Conservation (phyloP, 2,888 invertebrate genomes). For the Drosophila prostipennis region DNA sequence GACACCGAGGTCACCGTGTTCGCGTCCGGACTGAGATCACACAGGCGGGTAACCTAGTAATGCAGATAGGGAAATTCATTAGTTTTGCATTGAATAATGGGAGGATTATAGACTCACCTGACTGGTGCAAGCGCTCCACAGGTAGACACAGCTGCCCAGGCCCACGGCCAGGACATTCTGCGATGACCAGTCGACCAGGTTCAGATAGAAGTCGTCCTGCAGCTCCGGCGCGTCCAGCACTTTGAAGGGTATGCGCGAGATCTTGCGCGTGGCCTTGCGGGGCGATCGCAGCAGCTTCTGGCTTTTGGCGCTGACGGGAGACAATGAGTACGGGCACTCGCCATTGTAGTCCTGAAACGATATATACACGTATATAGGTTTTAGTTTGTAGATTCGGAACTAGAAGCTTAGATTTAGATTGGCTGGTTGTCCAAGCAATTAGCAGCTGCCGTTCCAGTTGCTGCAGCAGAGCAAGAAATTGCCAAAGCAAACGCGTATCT, state of each 20-base stretch:
- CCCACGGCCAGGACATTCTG: conserved; percentile 99
- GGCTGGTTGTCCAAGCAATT: conserved; percentile 30
- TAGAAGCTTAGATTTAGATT: background rate
- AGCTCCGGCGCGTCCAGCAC: conserved; percentile 84
- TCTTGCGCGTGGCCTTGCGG: conserved; percentile 98
- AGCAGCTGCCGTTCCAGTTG: conserved; percentile 32
- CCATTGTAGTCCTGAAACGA: conserved; percentile 90
- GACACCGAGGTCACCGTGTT: conserved; percentile 99
- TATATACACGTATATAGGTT: background rate
- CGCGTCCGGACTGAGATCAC: conserved; percentile 96
- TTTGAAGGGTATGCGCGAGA: conserved; percentile 99
- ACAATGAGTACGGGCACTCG: conserved; percentile 95
- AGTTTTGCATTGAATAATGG: no score
- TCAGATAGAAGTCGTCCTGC: conserved; percentile 99
- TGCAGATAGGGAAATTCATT: background rate
- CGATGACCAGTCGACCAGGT: conserved; percentile 99
- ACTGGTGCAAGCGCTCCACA: conserved; percentile 99
- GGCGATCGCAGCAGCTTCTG: conserved; percentile 97
- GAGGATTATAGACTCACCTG: no score
- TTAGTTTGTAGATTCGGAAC: background rate
- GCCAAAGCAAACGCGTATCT: conserved; percentile 42
- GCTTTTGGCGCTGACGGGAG: conserved; percentile 97
- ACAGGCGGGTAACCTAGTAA: conserved; percentile 93
- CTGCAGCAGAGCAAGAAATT: conserved; percentile 60
- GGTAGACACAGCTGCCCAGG: conserved; percentile 97